These are phyloP conservation scores for Calephelis perditalis DNA, from an alignment of 2,888 invertebrate genomes.

Conservation along the genomic window DNA sequence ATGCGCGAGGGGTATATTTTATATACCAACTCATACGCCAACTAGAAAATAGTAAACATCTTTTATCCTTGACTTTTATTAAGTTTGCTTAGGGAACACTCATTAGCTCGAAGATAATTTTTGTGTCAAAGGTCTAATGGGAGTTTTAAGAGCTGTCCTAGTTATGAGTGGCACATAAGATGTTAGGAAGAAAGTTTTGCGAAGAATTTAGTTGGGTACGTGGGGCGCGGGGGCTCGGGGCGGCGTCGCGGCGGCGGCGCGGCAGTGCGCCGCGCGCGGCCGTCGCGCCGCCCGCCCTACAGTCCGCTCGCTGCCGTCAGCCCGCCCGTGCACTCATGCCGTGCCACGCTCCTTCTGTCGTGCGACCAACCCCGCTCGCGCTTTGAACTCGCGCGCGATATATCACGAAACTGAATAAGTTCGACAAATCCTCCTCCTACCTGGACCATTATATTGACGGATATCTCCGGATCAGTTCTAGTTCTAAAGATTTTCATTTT, in stretches of 20 bases:
- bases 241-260: conserved; percentile 57
- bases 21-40: no score
- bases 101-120: background rate
- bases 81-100: no score
- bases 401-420: conserved; percentile 75
- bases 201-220: conserved; percentile 66
- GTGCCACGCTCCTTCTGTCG: conserved; percentile 32
- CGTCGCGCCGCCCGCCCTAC: conserved; percentile 36
- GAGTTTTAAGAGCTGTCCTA: background rate
- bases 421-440: conserved; percentile 76
- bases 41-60: no score
- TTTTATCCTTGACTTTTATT: no score
- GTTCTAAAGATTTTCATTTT: conserved; percentile 38
- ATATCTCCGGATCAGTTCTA: conserved; percentile 41
- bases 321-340: conserved; percentile 28
- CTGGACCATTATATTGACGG: conserved; percentile 77
- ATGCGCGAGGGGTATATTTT: no score
- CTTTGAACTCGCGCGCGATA: conserved; percentile 53
- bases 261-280: conserved; percentile 69
- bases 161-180: conserved; percentile 4
- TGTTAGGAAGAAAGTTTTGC: conserved; percentile 43
- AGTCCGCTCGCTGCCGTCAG: conserved; percentile 32
- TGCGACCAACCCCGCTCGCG: conserved; percentile 45
- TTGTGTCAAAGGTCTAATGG: conserved; percentile 1
- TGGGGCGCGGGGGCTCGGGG: conserved; percentile 40